A percentile compares a stretch with the other conserved stretches of the same genome.
Conservation (phyloP, 2,113 vertebrate species). For the Microtus ochrogaster region DNA sequence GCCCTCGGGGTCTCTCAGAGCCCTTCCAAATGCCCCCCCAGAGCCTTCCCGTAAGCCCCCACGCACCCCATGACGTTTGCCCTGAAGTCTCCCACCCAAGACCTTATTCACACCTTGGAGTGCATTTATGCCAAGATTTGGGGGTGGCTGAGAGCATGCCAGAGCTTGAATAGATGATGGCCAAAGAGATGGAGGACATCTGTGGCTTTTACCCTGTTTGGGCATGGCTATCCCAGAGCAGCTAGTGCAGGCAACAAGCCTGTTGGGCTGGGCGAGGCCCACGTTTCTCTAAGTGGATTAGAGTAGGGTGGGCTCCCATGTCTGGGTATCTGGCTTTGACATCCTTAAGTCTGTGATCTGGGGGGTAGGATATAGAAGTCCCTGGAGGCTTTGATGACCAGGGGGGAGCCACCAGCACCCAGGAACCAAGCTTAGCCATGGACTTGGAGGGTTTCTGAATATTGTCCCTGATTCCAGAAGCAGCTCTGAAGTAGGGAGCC, state of each 20-base stretch:
- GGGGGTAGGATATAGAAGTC: not conserved
- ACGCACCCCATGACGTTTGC: not conserved
- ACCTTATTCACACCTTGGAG: not conserved
- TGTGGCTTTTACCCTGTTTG: not conserved
- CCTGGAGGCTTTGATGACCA: not conserved
- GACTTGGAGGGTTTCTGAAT: not conserved
- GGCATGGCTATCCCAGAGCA: accelerated
- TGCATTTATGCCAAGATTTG: not conserved
- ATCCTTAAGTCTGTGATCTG: not conserved
- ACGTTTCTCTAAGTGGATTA: not conserved
- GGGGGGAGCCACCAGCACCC: not conserved
- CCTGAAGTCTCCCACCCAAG: not conserved
- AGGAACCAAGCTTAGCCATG: not conserved
- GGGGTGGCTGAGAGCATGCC: not conserved
- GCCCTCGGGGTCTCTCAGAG: accelerated
- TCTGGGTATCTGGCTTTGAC: constrained; percentile 2
- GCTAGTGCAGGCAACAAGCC: not conserved
- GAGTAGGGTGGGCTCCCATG: not conserved
- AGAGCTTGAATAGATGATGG: not conserved
- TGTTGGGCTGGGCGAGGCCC: too few relatives aligned
- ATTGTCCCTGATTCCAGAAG: not conserved
- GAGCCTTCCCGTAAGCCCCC: not conserved
- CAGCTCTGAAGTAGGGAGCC: not conserved
- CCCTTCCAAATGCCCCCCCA: too few relatives aligned
- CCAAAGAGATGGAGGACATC: not conserved